These are phyloP conservation scores for Hylaea fasciaria DNA, from an alignment of 2,888 invertebrate species.

Conservation along the genomic window DNA sequence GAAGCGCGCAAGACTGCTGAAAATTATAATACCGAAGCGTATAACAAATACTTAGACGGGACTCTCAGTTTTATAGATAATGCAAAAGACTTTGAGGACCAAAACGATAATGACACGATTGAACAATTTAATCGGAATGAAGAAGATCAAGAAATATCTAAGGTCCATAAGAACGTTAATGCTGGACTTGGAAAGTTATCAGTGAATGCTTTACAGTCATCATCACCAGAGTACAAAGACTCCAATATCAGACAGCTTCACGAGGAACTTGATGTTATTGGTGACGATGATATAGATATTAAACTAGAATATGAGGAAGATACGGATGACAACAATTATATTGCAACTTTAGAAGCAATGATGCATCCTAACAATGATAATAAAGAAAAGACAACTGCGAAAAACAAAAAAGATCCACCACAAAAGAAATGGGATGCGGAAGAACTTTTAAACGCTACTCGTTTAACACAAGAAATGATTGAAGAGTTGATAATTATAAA, in stretches of 20 bases:
- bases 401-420: neutral
- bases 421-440: constrained; percentile 9
- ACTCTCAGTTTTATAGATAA: constrained; percentile 19
- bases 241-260: constrained; percentile 13
- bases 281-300: constrained; percentile 2
- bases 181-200: neutral
- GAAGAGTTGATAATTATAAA: constrained; percentile 21
- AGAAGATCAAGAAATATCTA: neutral
- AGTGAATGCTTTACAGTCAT: too few relatives aligned
- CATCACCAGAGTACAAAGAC: too few relatives aligned
- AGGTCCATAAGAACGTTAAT: neutral
- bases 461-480: constrained; percentile 25
- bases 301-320: constrained; percentile 7
- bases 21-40: too few relatives aligned
- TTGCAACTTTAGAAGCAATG: too few relatives aligned
- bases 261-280: constrained; percentile 16
- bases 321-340: neutral
- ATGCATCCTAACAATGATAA: neutral
- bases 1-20: neutral
- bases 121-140: neutral
- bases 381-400: neutral
- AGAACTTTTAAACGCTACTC: constrained; percentile 23
- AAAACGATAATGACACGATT: neutral
- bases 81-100: neutral
- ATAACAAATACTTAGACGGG: constrained; percentile 18